Percentiles rank a stretch among this genome's conserved stretches.
These are phyloP conservation scores for Amblyjoppa fuscipennis DNA, from an alignment of 2,888 invertebrate genomes.

Conservation along the genomic window DNA sequence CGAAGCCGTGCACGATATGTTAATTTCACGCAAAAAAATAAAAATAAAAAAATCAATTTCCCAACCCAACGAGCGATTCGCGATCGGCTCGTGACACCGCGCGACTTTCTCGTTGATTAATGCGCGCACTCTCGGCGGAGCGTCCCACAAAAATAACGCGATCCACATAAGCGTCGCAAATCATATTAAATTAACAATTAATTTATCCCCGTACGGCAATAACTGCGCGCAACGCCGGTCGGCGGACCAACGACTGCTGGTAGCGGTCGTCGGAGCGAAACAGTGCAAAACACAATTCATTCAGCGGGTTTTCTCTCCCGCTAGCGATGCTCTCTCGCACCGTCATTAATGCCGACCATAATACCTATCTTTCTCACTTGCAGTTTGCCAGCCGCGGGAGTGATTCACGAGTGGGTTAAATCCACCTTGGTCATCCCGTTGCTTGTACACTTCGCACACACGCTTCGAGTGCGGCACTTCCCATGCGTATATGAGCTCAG, in stretches of 20 bases:
- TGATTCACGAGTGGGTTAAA: slow-evolving; percentile 66
- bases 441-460: slow-evolving; percentile 1
- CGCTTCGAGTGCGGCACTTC: slow-evolving; percentile 50
- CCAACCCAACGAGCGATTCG: neutral
- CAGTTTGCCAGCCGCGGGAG: slow-evolving; percentile 43
- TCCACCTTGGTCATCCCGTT: slow-evolving; percentile 62
- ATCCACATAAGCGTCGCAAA: neutral
- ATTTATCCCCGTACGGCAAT: neutral
- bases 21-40: slow-evolving; percentile 39
- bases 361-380: slow-evolving; percentile 56
- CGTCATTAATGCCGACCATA: slow-evolving; percentile 41
- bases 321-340: slow-evolving; percentile 14
- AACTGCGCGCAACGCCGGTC: neutral
- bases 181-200: neutral
- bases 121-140: neutral
- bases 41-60: slow-evolving; percentile 2
- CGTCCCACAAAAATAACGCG: neutral
- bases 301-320: slow-evolving; percentile 18
- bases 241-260: neutral
- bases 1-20: slow-evolving; percentile 24
- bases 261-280: neutral
- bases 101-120: slow-evolving; percentile 12
- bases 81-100: slow-evolving; percentile 4
- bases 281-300: slow-evolving; percentile 25
- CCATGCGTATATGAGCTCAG: slow-evolving; percentile 58